phyloP scores from a whole-genome alignment of 2,797 vertebrate genomes.

The Acipenser oxyrinchus region DNA sequence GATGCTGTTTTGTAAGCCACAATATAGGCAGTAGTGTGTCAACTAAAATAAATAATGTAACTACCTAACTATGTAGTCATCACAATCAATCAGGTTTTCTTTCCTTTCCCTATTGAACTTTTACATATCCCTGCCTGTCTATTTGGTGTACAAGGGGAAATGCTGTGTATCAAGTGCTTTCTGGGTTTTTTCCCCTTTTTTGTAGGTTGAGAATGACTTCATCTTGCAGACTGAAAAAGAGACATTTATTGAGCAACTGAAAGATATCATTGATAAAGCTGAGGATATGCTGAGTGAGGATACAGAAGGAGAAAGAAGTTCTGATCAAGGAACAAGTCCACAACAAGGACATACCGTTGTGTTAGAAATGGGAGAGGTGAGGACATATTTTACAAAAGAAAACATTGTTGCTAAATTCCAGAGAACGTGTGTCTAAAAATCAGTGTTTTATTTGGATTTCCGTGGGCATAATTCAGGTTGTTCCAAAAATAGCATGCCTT shows the following conservation, averaged over 20 bases:
- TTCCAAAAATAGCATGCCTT: no score
- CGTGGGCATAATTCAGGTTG: no score
- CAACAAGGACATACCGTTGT: constrained; percentile 52
- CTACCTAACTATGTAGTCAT: background rate
- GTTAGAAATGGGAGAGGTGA: constrained; percentile 46
- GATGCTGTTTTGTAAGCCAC: background rate
- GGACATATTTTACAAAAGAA: constrained; percentile 3
- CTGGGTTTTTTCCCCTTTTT: constrained; percentile 8
- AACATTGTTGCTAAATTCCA: background rate
- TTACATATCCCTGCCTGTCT: background rate
- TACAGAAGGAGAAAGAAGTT: constrained; percentile 71
- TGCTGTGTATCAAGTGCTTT: background rate
- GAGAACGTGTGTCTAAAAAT: no score
- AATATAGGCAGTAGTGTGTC: no score
- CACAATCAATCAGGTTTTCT: background rate
- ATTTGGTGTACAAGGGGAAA: no score
- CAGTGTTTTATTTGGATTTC: no score
- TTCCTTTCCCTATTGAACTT: background rate
- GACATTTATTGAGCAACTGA: constrained; percentile 94
- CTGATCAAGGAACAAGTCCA: constrained; percentile 68
- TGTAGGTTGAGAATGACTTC: constrained; percentile 91
- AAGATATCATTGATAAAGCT: constrained; percentile 96
- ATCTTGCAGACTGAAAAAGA: constrained; percentile 88
- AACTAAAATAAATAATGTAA: no score
- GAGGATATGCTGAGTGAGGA: constrained; percentile 95